Conservation (phyloP, 2,797 vertebrate species). For the Cyclura pinguis region DNA sequence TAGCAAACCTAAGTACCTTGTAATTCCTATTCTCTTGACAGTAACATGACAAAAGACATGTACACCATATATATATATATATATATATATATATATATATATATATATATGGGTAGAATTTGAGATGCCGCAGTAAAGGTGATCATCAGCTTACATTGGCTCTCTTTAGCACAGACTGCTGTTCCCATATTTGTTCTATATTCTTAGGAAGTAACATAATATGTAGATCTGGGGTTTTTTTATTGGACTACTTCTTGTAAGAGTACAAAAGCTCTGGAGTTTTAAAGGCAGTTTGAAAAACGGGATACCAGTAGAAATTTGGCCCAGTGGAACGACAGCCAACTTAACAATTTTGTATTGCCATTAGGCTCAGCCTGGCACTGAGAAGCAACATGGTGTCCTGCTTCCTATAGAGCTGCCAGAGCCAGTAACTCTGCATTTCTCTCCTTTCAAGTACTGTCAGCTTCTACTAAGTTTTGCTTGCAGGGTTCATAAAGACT, state of each 20-base stretch:
- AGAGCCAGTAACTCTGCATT: conserved; percentile 30
- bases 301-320: not conserved
- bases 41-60: not conserved
- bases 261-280: not conserved
- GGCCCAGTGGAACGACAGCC: not conserved
- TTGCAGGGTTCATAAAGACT: conserved; percentile 37
- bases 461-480: conserved; percentile 15
- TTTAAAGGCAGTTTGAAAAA: not conserved
- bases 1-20: not conserved
- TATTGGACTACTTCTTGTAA: not conserved
- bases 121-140: not conserved
- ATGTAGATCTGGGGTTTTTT: not conserved
- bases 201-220: not conserved
- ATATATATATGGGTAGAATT: not conserved
- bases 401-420: conserved; percentile 1
- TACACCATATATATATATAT: too few relatives aligned
- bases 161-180: not conserved
- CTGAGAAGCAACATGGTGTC: not conserved
- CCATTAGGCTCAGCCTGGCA: not conserved
- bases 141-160: not conserved
- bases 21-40: conserved; percentile 15
- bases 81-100: too few relatives aligned
- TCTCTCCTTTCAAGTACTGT: conserved; percentile 15
- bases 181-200: not conserved
- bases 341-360: not conserved